These are phyloP conservation scores for Drosophila busckii DNA, from an alignment of 1,140 invertebrate species.

Conservation along the genomic window DNA sequence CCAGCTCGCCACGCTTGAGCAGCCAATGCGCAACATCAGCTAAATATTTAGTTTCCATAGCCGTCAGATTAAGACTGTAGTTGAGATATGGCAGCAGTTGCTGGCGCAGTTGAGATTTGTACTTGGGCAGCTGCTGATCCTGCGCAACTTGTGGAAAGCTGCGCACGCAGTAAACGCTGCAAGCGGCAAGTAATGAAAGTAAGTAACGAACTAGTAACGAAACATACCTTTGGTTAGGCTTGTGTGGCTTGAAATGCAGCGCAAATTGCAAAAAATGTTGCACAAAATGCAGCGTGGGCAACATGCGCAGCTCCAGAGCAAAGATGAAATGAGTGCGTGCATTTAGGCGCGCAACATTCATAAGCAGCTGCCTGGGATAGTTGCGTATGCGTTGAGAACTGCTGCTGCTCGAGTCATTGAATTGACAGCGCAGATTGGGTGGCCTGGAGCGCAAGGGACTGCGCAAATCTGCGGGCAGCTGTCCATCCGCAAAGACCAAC, in stretches of 20 bases:
- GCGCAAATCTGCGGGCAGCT: conserved; percentile 5
- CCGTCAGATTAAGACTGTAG: neutral
- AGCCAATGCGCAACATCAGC: conserved; percentile 3
- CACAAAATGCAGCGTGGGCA: conserved; percentile 12
- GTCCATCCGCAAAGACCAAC: conserved; percentile 15
- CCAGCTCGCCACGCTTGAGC: neutral
- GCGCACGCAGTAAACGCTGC: conserved; percentile 31
- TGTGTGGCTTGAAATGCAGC: neutral
- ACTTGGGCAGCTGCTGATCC: neutral
- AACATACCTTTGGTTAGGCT: conserved; percentile 14
- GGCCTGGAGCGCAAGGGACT: neutral
- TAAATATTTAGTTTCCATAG: neutral
- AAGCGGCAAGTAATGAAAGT: neutral
- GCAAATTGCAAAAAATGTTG: conserved; percentile 11
- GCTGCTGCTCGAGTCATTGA: no score
- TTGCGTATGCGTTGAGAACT: neutral
- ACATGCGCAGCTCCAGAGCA: conserved; percentile 11
- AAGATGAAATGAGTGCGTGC: conserved; percentile 25
- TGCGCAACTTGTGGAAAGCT: conserved; percentile 13
- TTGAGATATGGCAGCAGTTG: neutral
- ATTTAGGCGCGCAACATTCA: conserved; percentile 36
- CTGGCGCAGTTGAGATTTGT: conserved; percentile 8
- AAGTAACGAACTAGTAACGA: neutral
- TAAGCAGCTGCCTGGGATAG: conserved; percentile 26
- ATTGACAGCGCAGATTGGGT: neutral